Conservation (phyloP, 1,140 invertebrate species). For the Homalodisca vitripennis region DNA sequence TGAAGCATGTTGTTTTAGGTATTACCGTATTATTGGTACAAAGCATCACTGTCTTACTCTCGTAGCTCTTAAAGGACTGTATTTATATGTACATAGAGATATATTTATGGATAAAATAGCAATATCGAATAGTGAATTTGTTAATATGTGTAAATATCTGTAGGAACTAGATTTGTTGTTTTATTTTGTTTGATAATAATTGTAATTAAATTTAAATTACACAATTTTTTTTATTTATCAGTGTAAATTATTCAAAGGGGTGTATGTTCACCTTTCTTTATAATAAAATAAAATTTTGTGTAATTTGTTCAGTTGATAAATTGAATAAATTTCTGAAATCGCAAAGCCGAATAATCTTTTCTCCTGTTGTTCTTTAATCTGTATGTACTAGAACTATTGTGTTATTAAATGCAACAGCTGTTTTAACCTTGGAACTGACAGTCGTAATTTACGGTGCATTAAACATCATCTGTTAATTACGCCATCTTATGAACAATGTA, state of each 20-base stretch:
- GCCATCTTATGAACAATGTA: too few relatives aligned
- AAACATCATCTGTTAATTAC: too few relatives aligned
- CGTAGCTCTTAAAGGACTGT: too few relatives aligned
- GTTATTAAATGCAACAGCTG: too few relatives aligned
- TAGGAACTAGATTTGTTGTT: not conserved
- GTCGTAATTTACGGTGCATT: too few relatives aligned
- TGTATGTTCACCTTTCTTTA: not conserved
- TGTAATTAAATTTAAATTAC: constrained; percentile 10
- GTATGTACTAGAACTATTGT: too few relatives aligned
- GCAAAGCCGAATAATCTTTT: not conserved
- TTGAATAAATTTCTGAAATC: constrained; percentile 16
- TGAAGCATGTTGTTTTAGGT: not conserved
- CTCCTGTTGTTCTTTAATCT: too few relatives aligned
- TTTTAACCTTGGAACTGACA: too few relatives aligned
- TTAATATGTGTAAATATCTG: constrained; percentile 2
- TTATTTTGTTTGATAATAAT: not conserved
- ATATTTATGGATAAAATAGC: not conserved
- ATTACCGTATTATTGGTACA: not conserved
- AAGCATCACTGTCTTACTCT: not conserved
- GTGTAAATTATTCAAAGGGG: constrained; percentile 7
- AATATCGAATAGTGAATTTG: constrained; percentile 2
- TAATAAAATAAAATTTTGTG: not conserved
- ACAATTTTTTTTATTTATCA: constrained; percentile 9
- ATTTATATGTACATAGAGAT: not conserved
- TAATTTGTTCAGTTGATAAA: not conserved